A percentile compares a stretch with the other conserved stretches of the same genome.
phyloP scores from a whole-genome alignment of 2,113 vertebrate species.

The Promerops cafer region DNA sequence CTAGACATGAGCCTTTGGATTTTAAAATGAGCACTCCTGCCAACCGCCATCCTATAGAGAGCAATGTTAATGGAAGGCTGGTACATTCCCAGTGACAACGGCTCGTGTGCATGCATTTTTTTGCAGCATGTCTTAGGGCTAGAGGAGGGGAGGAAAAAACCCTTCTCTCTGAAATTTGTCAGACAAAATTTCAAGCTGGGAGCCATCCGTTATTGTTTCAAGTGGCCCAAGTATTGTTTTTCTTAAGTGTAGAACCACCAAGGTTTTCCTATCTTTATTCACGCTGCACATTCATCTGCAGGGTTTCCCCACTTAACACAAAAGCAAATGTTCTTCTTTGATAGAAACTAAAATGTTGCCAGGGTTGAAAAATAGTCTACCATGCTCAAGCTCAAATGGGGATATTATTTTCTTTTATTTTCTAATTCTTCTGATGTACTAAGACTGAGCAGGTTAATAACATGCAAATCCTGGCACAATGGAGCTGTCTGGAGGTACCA shows the following conservation, averaged over 20 bases:
- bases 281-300: neutral
- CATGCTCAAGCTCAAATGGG: neutral
- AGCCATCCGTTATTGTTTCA: neutral
- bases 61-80: conserved; percentile 54
- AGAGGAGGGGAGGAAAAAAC: neutral
- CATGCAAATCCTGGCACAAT: conserved; percentile 24
- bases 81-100: conserved; percentile 42
- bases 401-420: conserved; percentile 13
- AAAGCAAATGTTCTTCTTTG: neutral
- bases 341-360: neutral
- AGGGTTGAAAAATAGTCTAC: neutral
- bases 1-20: conserved; percentile 56
- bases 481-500: conserved; percentile 2
- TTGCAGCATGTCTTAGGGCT: conserved; percentile 8
- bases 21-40: conserved; percentile 65
- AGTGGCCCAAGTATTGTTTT: neutral
- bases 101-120: neutral
- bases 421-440: neutral
- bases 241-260: neutral
- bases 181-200: conserved; percentile 28
- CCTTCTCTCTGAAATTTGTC: conserved; percentile 37
- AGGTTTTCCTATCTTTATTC: neutral
- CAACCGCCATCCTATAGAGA: conserved; percentile 38
- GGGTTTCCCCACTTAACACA: neutral
- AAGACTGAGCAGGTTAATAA: conserved; percentile 12